A percentile compares a stretch with the other conserved stretches of the same genome.
phyloP scores from a whole-genome alignment of 2,888 invertebrate species.

The Lomographa bimaculata region DNA sequence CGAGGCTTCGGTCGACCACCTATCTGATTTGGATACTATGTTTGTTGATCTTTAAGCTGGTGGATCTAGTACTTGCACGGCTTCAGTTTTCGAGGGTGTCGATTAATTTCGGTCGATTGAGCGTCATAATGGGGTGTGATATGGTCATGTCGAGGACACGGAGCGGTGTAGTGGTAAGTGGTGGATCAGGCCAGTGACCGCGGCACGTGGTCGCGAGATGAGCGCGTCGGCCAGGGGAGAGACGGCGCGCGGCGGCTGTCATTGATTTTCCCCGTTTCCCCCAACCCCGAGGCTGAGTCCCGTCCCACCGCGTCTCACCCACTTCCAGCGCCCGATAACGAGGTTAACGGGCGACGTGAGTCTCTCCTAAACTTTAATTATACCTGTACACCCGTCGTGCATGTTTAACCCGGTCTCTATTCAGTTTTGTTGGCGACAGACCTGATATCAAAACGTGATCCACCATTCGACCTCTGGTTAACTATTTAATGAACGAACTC shows the following conservation, averaged over 20 bases:
- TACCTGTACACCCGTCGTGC: slow-evolving; percentile 81
- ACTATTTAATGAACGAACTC: slow-evolving; percentile 67
- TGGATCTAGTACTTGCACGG: slow-evolving; percentile 25
- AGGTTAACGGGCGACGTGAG: slow-evolving; percentile 84
- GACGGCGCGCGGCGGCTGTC: slow-evolving; percentile 82
- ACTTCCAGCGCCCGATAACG: slow-evolving; percentile 84
- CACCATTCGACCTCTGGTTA: slow-evolving; percentile 60
- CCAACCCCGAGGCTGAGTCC: slow-evolving; percentile 62
- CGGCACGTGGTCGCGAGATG: slow-evolving; percentile 81
- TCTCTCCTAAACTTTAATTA: slow-evolving; percentile 84
- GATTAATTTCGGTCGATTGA: slow-evolving; percentile 30
- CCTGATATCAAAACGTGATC: slow-evolving; percentile 75
- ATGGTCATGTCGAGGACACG: slow-evolving; percentile 23
- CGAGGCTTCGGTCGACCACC: slow-evolving; percentile 46
- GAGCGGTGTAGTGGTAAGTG: slow-evolving; percentile 40
- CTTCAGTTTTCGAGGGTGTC: slow-evolving; percentile 26
- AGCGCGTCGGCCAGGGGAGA: slow-evolving; percentile 79
- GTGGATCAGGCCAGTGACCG: slow-evolving; percentile 77
- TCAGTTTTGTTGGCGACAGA: slow-evolving; percentile 78
- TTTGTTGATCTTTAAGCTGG: slow-evolving; percentile 47
- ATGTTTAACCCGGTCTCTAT: slow-evolving; percentile 81
- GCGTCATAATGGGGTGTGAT: slow-evolving; percentile 20
- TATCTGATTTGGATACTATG: slow-evolving; percentile 44
- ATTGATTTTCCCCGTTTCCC: slow-evolving; percentile 81
- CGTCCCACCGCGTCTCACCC: slow-evolving; percentile 80